Percentiles rank a stretch among this genome's conserved stretches.
phyloP scores from a whole-genome alignment of 2,888 invertebrate species.

The Tricholauxania praeusta region DNA sequence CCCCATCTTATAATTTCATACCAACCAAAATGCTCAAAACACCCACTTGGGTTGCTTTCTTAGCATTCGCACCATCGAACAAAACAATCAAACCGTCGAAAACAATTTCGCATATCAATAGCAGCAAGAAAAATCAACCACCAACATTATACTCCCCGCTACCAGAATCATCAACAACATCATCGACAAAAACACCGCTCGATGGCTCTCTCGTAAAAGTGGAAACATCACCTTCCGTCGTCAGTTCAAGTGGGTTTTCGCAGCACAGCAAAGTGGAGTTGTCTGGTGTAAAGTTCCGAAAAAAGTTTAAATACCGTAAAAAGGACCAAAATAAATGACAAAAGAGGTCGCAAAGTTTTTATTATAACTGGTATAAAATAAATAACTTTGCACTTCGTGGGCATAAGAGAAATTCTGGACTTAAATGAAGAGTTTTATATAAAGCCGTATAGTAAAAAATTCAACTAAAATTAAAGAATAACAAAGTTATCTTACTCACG shows the following conservation, averaged over 20 bases:
- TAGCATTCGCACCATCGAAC: conserved; percentile 25
- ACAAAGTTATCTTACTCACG: not conserved
- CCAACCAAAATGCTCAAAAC: not conserved
- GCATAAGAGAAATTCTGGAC: too few species aligned
- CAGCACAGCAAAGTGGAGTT: not conserved
- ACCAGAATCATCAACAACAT: not conserved
- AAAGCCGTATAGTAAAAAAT: too few species aligned
- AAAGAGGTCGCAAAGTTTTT: too few species aligned
- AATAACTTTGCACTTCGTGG: too few species aligned
- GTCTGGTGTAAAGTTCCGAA: conserved; percentile 16
- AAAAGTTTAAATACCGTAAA: conserved; percentile 6
- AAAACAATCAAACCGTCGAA: conserved; percentile 38
- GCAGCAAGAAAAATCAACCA: conserved; percentile 7
- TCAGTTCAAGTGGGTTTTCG: conserved; percentile 15
- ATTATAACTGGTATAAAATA: too few species aligned
- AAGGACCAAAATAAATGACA: not conserved
- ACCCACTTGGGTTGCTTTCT: conserved; percentile 20
- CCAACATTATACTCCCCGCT: not conserved
- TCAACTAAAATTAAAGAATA: too few species aligned
- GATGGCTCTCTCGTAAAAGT: not conserved
- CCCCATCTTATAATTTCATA: not conserved
- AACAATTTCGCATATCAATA: conserved; percentile 31
- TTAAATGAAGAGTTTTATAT: too few species aligned
- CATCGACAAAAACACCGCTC: not conserved
- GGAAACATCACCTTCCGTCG: conserved; percentile 17